Evolutionary conservation across 2,888 invertebrate species (phyloP).

Genomic region (Cheilosia urbana): DNA sequence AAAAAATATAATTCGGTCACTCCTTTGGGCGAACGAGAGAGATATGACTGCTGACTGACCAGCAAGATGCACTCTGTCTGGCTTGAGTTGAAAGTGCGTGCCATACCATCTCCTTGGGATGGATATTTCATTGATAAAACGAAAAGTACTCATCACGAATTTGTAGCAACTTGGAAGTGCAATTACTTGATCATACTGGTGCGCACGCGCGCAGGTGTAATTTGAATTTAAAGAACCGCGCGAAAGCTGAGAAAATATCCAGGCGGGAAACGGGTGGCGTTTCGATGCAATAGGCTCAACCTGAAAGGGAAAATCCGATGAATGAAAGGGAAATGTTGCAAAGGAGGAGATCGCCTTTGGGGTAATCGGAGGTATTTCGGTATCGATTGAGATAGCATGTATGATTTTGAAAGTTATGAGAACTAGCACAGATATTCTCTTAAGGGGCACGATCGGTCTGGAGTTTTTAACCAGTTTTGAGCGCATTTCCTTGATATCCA

Average conservation of each 20-base stretch:
- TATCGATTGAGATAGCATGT: not conserved
- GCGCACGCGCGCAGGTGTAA: slow-evolving; percentile 41
- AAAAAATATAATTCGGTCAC: slow-evolving; percentile 62
- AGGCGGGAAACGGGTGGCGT: slow-evolving; percentile 60
- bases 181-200: slow-evolving; percentile 64
- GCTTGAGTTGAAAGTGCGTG: slow-evolving; percentile 65
- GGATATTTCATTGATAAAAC: slow-evolving; percentile 64
- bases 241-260: slow-evolving; percentile 40
- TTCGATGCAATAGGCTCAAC: slow-evolving; percentile 55
- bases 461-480: no score
- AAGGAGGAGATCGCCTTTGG: not conserved
- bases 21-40: slow-evolving; percentile 52
- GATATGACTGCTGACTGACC: slow-evolving; percentile 43
- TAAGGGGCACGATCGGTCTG: no score
- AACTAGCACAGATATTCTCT: no score
- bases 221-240: slow-evolving; percentile 47
- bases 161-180: slow-evolving; percentile 67
- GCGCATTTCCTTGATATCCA: no score
- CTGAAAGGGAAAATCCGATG: not conserved
- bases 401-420: not conserved
- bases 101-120: slow-evolving; percentile 49
- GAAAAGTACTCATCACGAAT: slow-evolving; percentile 60
- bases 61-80: not conserved
- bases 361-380: not conserved
- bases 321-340: slow-evolving; percentile 50